phyloP scores from a whole-genome alignment of 2,797 vertebrate species.

The Fistularia commersonii region DNA sequence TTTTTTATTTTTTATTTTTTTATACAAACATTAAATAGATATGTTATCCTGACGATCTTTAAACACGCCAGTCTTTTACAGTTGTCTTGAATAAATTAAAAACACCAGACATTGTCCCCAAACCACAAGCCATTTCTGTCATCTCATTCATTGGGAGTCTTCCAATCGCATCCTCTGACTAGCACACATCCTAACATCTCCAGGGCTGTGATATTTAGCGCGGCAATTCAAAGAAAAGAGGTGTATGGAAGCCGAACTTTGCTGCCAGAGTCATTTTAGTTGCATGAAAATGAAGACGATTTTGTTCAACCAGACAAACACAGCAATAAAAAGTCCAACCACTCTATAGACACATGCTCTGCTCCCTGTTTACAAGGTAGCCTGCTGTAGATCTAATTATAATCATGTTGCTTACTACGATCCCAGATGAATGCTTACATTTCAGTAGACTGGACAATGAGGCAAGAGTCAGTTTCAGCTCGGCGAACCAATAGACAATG shows the following conservation, averaged over 20 bases:
- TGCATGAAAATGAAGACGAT: conserved; percentile 20
- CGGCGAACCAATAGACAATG: conserved; percentile 50
- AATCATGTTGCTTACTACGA: conserved; percentile 28
- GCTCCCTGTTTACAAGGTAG: conserved; percentile 35
- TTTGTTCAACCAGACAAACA: conserved; percentile 13
- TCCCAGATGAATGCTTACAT: conserved; percentile 26
- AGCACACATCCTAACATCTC: too few relatives aligned
- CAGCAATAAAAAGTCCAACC: conserved; percentile 13
- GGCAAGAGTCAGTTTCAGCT: conserved; percentile 31
- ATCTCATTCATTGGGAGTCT: too few relatives aligned
- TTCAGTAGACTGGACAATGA: conserved; percentile 15
- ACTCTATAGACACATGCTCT: conserved; percentile 2
- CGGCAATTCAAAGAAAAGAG: not conserved
- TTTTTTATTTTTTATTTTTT: conserved; percentile 12
- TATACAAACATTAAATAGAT: conserved; percentile 6
- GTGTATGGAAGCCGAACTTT: conserved; percentile 10
- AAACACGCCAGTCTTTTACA: not conserved
- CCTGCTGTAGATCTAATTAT: conserved; percentile 35
- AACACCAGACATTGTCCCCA: not conserved
- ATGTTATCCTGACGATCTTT: conserved; percentile 4
- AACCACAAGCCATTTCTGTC: too few relatives aligned
- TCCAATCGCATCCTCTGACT: not conserved
- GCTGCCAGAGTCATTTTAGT: conserved; percentile 27
- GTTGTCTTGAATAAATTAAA: conserved; percentile 2
- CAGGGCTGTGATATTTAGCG: too few relatives aligned